Percentiles rank a stretch among this genome's conserved stretches.
phyloP scores from a whole-genome alignment of 2,888 invertebrate species.

The Meiosimyza decipiens region DNA sequence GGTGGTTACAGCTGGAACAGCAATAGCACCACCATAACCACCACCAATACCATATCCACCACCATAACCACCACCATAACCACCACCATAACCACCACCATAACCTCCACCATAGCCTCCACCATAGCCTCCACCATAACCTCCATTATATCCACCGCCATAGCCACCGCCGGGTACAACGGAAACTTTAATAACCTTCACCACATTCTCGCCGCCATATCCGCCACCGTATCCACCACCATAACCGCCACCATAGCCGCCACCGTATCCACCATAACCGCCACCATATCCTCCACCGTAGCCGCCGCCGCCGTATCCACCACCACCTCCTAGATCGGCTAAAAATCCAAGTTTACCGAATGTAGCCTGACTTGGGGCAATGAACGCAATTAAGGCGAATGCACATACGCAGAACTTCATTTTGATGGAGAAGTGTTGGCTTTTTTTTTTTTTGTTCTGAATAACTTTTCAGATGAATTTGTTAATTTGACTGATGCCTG shows the following conservation, averaged over 20 bases:
- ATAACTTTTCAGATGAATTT: background rate
- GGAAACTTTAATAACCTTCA: conserved; percentile 27
- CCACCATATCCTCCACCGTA: conserved; percentile 15
- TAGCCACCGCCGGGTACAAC: conserved; percentile 5
- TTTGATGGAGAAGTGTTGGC: too few relatives aligned
- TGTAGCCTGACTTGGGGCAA: conserved; percentile 50
- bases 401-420: conserved; percentile 9
- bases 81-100: conserved; percentile 31
- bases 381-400: conserved; percentile 34
- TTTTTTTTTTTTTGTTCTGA: too few relatives aligned
- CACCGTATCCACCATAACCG: conserved; percentile 27
- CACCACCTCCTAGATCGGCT: conserved; percentile 42
- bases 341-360: conserved; percentile 54
- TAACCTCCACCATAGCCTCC: conserved; percentile 36
- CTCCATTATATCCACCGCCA: conserved; percentile 26
- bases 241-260: too few relatives aligned
- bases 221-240: conserved; percentile 35
- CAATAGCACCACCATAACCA: background rate
- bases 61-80: background rate
- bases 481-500: conserved; percentile 4
- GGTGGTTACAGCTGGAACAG: too few relatives aligned
- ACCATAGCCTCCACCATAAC: too few relatives aligned
- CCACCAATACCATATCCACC: conserved; percentile 34
- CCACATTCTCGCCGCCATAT: conserved; percentile 38
- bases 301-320: conserved; percentile 19